phyloP scores from a whole-genome alignment of 2,113 vertebrate species.

The Zosterops hypoxanthus region DNA sequence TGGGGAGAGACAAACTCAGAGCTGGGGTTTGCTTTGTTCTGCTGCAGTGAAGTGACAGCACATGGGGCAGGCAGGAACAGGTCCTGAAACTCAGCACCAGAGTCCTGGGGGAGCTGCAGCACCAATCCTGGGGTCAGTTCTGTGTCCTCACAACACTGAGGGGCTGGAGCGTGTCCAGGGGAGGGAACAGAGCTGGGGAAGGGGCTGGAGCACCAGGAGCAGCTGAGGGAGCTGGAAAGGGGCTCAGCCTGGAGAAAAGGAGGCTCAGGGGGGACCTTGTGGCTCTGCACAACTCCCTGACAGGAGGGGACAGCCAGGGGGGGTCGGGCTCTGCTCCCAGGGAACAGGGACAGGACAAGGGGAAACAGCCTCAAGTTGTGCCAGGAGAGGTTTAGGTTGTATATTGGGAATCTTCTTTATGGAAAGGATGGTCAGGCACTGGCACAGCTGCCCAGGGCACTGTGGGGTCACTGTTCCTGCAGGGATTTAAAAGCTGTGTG shows the following conservation, averaged over 20 bases:
- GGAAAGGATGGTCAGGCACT: fast-evolving
- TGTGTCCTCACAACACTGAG: background rate
- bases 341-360: fast-evolving
- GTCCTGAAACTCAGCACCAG: background rate
- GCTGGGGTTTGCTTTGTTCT: background rate
- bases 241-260: background rate
- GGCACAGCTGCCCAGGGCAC: background rate
- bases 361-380: fast-evolving
- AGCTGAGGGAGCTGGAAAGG: background rate
- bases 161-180: fast-evolving
- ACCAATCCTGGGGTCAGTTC: background rate
- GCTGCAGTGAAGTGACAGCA: background rate
- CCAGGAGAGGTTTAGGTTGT: fast-evolving
- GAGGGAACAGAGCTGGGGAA: background rate
- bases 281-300: background rate
- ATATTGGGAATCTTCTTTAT: background rate
- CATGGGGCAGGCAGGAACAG: fast-evolving
- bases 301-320: background rate
- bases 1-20: background rate
- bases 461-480: fast-evolving
- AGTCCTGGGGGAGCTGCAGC: background rate
- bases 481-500: fast-evolving
- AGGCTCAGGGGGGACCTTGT: background rate
- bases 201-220: background rate
- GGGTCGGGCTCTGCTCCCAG: background rate